phyloP scores from a whole-genome alignment of 1,140 invertebrate species.

The Ridgeia piscesae region DNA sequence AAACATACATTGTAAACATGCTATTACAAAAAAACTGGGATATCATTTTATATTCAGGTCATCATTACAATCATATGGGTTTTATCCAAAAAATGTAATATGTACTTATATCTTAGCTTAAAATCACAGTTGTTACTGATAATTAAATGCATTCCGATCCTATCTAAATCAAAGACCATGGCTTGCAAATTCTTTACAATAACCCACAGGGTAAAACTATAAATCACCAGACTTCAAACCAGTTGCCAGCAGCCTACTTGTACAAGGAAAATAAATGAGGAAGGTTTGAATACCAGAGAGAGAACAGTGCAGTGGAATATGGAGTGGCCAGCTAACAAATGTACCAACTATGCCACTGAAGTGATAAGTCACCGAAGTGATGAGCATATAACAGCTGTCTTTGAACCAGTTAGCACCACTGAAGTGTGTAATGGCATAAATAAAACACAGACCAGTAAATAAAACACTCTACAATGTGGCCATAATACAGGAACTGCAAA shows the following conservation, averaged over 20 bases:
- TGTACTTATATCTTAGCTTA: too few relatives aligned
- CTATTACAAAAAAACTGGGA: too few relatives aligned
- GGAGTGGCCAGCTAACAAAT: neutral
- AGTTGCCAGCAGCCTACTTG: too few relatives aligned
- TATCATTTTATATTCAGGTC: too few relatives aligned
- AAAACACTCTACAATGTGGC: neutral
- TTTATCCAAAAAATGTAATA: too few relatives aligned
- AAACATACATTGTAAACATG: too few relatives aligned
- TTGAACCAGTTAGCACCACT: neutral
- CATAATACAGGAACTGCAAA: neutral
- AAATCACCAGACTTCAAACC: neutral
- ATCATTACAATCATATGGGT: too few relatives aligned
- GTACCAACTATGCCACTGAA: neutral
- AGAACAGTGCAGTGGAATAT: neutral
- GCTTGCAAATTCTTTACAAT: neutral
- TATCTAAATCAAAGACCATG: neutral
- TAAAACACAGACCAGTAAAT: neutral
- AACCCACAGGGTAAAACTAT: neutral
- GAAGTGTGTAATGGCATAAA: neutral
- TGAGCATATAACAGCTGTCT: neutral
- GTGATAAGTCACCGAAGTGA: neutral
- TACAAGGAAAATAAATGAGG: too few relatives aligned
- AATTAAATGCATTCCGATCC: neutral
- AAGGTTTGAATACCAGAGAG: neutral
- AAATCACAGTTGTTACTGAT: neutral